These are phyloP conservation scores for Montipora cactus DNA, from an alignment of 64 coral and sea anemone species.

Conservation along the genomic window DNA sequence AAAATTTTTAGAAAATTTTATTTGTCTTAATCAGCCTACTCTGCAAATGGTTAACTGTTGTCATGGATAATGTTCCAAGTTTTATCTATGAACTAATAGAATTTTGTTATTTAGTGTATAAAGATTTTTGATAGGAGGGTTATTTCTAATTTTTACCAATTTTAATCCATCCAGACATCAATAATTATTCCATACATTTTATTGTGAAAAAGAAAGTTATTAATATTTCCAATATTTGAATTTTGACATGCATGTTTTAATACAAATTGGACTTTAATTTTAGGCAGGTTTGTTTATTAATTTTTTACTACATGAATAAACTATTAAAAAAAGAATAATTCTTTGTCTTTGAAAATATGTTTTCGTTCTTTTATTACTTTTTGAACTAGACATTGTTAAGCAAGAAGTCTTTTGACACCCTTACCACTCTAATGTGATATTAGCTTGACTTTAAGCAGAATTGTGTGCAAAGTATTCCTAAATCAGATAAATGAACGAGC, in stretches of 20 bases:
- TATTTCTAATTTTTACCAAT: background rate
- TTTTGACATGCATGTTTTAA: conserved; percentile 57
- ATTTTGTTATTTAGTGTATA: conserved; percentile 27
- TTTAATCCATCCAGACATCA: background rate
- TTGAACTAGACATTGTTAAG: no score
- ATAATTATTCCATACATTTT: background rate
- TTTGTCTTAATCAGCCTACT: background rate
- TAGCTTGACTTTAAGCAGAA: no score
- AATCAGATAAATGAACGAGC: no score
- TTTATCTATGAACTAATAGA: conserved; percentile 24
- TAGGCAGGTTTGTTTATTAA: conserved; percentile 53
- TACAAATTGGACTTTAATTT: conserved; percentile 41
- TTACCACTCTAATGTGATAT: no score
- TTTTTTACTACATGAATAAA: conserved; percentile 57
- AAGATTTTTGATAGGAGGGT: background rate
- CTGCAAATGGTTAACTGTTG: background rate
- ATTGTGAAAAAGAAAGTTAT: background rate
- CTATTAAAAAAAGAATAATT: conserved; percentile 22
- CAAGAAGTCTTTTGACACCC: no score
- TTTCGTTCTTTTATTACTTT: background rate
- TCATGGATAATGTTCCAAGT: background rate
- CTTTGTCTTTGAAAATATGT: conserved; percentile 59
- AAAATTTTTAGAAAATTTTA: background rate
- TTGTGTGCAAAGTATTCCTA: no score
- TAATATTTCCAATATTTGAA: conserved; percentile 51